Evolutionary conservation across 2,797 vertebrate species (phyloP), one percentile per base, ranked within the genome.

Genomic region (Ciconia nigra): DNA sequence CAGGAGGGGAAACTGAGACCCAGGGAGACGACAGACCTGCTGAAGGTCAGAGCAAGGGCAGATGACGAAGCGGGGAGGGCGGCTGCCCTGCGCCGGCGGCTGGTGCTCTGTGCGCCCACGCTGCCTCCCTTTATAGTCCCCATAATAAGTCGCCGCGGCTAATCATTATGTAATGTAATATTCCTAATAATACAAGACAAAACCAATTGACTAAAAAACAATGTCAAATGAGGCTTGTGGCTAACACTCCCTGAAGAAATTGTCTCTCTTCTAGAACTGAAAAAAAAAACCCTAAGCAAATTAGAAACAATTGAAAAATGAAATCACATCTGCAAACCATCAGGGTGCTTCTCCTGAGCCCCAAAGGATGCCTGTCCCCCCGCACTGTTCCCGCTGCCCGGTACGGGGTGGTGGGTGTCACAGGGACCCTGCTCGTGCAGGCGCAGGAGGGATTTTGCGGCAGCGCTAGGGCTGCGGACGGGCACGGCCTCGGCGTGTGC

Each of bases 111-210:
- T 1, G 5, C 8, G 28, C 78, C 83, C 89, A 70, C 28, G 1
- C 77, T 89, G 76, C 84, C 72, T 91, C 76, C 59, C 44, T 66
- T 84, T 70, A 58, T n/a, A 61, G 71, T 67, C 47, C 51, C 63
- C 42, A 42, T 16, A 85, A 59, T 35, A 63, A 92, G 81, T 37
- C 14, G 4, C 31, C 0, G 0, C 8, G 5, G 67, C 93, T 94
- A 93, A 96, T 97, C 94, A 72, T 95, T 96, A 95, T 93, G 93
- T 95, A 94, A 95, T 63, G 44, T 46, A 92, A 89, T 96, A 94
- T 95, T 90, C 67, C 46, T 93, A 93, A 90, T 80, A 95, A 65
- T 10, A 59, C 1, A 5, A 81, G 67, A 87, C 86, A 96, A 93
- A 96, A 71, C 81, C 95, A 94, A 94, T 94, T 93, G 85, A 92